phyloP scores from a whole-genome alignment of 2,797 vertebrate species.

The Catamblyrhynchus diadema region DNA sequence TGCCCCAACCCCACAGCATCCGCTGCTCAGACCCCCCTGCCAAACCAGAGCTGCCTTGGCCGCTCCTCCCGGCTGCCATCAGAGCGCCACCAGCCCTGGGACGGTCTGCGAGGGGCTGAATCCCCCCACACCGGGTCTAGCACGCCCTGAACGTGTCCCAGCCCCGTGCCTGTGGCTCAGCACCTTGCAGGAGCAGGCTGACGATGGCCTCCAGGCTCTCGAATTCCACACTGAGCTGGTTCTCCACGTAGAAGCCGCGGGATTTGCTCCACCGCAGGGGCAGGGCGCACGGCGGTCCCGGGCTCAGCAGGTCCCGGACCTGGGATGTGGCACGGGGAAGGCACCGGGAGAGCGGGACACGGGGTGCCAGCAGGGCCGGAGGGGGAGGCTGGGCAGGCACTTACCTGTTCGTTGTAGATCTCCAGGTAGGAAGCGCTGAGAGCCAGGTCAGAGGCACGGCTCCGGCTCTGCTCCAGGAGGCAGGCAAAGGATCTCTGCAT shows the following conservation, averaged over 20 bases:
- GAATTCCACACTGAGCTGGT: conserved; percentile 69
- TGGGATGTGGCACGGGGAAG: background rate
- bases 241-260: conserved; percentile 75
- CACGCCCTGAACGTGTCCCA: background rate
- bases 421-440: conserved; percentile 77
- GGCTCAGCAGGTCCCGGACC: conserved; percentile 74
- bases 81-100: background rate
- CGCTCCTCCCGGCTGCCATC: background rate
- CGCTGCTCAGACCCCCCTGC: background rate
- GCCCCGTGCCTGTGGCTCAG: accelerated
- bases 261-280: conserved; percentile 74
- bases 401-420: conserved; percentile 80
- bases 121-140: accelerated
- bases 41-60: background rate
- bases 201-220: conserved; percentile 63
- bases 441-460: conserved; percentile 17
- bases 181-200: conserved; percentile 73
- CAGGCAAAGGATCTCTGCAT: conserved; percentile 76
- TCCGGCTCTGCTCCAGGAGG: conserved; percentile 69
- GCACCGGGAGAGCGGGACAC: accelerated
- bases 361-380: accelerated
- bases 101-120: accelerated
- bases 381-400: accelerated
- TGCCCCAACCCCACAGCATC: background rate
- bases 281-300: conserved; percentile 26